These are phyloP conservation scores for Ptyas mucosa DNA, from an alignment of 2,113 vertebrate genomes.

Conservation along the genomic window DNA sequence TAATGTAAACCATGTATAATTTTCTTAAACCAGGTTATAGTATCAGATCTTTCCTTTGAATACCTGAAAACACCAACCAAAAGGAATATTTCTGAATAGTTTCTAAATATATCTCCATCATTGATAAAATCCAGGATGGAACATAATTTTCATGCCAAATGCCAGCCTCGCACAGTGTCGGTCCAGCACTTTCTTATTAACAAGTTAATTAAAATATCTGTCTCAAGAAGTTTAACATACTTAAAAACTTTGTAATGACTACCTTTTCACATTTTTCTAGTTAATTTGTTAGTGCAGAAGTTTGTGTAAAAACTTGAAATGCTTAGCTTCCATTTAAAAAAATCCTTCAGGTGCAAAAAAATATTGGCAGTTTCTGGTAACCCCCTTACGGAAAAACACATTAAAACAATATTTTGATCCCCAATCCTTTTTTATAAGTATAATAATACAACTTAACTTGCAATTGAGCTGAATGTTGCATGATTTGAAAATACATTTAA, in stretches of 20 bases:
- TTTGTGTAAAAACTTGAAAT: neutral
- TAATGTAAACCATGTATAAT: neutral
- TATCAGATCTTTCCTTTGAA: neutral
- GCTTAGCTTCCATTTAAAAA: neutral
- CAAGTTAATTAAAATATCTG: neutral
- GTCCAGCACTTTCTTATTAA: neutral
- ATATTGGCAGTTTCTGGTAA: neutral
- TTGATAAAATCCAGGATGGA: neutral
- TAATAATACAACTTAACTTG: neutral
- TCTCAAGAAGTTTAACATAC: neutral
- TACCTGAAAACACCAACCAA: neutral
- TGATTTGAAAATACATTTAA: neutral
- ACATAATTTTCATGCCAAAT: neutral
- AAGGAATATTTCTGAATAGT: neutral
- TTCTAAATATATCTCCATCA: neutral
- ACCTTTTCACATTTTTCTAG: neutral
- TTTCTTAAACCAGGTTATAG: slow-evolving; percentile 13
- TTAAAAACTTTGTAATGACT: neutral
- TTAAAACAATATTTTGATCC: neutral
- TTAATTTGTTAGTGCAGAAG: neutral
- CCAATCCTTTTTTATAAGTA: neutral
- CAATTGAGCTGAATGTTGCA: neutral
- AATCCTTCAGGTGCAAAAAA: neutral
- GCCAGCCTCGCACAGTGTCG: neutral
- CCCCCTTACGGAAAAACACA: neutral